Percentiles rank a stretch among this genome's conserved stretches.
phyloP scores from a whole-genome alignment of 2,797 vertebrate genomes.

The Lutjanus argentimaculatus region DNA sequence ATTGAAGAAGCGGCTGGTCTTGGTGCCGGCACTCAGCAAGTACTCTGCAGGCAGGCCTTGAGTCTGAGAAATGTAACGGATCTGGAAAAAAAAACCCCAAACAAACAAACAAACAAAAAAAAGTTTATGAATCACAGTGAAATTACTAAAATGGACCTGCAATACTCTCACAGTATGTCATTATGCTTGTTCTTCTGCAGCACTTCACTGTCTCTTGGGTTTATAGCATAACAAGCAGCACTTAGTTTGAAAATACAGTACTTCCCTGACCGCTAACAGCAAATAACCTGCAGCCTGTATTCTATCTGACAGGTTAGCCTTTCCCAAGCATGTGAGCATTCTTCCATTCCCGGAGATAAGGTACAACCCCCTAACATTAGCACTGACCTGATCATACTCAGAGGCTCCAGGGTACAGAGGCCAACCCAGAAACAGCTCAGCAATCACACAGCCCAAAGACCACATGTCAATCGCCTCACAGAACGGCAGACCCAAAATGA shows the following conservation, averaged over 20 bases:
- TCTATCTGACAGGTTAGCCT: background rate
- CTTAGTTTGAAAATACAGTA: background rate
- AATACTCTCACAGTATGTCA: background rate
- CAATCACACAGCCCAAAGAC: slow-evolving; percentile 98
- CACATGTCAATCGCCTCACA: slow-evolving; percentile 99
- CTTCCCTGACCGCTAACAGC: background rate
- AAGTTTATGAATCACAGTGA: background rate
- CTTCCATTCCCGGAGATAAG: background rate
- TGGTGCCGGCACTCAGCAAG: slow-evolving; percentile 95
- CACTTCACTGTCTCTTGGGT: background rate
- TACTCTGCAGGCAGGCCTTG: slow-evolving; percentile 98
- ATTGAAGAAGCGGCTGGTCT: slow-evolving; percentile 97
- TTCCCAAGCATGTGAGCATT: background rate
- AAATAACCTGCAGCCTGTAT: background rate
- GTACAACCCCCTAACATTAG: background rate
- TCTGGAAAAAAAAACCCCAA: slow-evolving; percentile 86
- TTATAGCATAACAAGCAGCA: background rate
- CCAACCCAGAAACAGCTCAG: slow-evolving; percentile 98
- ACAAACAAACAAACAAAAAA: too few relatives aligned
- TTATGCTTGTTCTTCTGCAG: background rate
- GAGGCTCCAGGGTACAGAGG: slow-evolving; percentile 98
- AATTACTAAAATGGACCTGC: background rate
- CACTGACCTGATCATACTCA: slow-evolving; percentile 96
- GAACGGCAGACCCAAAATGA: slow-evolving; percentile 97
- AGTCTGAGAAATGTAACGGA: slow-evolving; percentile 99